These are phyloP conservation scores for Craseonycteris thonglongyai DNA, from an alignment of 2,113 vertebrate species.

Conservation along the genomic window DNA sequence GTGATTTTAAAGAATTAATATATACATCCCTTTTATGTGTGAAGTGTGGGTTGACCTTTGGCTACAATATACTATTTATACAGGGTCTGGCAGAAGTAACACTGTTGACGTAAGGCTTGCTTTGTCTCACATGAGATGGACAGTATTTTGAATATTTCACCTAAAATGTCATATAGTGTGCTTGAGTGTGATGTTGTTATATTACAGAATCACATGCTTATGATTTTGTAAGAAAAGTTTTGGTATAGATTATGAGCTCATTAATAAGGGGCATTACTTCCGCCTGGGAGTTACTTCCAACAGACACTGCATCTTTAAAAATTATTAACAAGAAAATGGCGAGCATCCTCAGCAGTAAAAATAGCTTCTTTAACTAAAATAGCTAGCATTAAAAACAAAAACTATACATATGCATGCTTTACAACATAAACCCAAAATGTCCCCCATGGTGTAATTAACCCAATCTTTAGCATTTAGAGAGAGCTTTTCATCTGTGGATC, in stretches of 20 bases:
- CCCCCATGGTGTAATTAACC: slow-evolving; percentile 63
- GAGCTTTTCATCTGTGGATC: slow-evolving; percentile 40
- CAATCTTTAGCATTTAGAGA: slow-evolving; percentile 47
- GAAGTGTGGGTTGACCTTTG: slow-evolving; percentile 48
- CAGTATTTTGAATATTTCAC: too few relatives aligned
- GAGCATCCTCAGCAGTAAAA: slow-evolving; percentile 50
- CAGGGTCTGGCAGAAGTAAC: too few relatives aligned
- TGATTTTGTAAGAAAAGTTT: too few relatives aligned
- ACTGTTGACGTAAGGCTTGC: too few relatives aligned
- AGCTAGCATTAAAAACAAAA: slow-evolving; percentile 55
- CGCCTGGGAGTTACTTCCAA: too few relatives aligned
- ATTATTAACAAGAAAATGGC: slow-evolving; percentile 49
- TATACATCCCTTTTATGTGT: background rate
- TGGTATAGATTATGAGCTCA: too few relatives aligned
- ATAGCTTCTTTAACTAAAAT: slow-evolving; percentile 64
- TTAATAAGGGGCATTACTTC: too few relatives aligned
- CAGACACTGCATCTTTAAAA: slow-evolving; percentile 50
- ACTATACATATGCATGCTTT: slow-evolving; percentile 62
- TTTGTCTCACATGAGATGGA: too few relatives aligned
- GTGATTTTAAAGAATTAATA: background rate
- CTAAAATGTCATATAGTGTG: too few relatives aligned
- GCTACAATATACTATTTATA: slow-evolving; percentile 46
- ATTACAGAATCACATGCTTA: too few relatives aligned
- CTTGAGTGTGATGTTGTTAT: too few relatives aligned
- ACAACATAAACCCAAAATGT: slow-evolving; percentile 52